Base-by-base conservation (phyloP, 2,888 invertebrate species). In the Phaedon cochleariae region DNA sequence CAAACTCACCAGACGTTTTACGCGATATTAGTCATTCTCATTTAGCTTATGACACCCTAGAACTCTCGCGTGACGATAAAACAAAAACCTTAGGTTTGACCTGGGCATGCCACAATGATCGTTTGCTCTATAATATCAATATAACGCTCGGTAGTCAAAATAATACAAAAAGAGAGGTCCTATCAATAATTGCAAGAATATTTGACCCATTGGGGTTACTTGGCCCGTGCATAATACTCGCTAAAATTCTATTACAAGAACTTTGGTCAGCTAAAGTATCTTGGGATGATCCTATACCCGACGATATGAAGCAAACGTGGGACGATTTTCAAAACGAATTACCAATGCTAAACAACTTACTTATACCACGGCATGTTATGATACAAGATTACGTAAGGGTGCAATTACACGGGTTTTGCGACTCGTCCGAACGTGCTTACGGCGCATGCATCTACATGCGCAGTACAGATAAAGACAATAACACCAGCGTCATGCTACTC, bases 201-300 rank as follows among this genome's bases (percentile, higher is more conserved):
- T 60, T 53, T 45, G 60, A 60, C 34, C 60, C 60, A 10, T 20
- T 53, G 22, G 53, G 59, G 31, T 48, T 59, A 48, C 48, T 49
- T 20, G 17, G 4, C 17, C 48, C 48, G 2, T 48, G 48, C 18
- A 48, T 17, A n/a, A 48, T 48, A 20, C 15, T 59, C 21, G 46
- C 48, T 6, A 51, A 49, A 59, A 52, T 52, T 21, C 4, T 52
- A 12, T 10, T 52, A 26, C 26, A 52, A 53, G 41, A 45, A 1
- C 20, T 48, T 9, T 61, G 61, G 61, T 20, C 4, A 9, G 17
- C 29, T 10, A 41, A 53, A 9, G 4, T 53, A 2, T 37, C 61
- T 9, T 53, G 53, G 52, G 61, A 53, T 20, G 61, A 55, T 5
- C 15, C 15, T 21, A 3, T 62, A 1, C 57, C 55, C 20, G 9